Conservation (phyloP, 2,113 vertebrate genomes). For the Murina feae region DNA sequence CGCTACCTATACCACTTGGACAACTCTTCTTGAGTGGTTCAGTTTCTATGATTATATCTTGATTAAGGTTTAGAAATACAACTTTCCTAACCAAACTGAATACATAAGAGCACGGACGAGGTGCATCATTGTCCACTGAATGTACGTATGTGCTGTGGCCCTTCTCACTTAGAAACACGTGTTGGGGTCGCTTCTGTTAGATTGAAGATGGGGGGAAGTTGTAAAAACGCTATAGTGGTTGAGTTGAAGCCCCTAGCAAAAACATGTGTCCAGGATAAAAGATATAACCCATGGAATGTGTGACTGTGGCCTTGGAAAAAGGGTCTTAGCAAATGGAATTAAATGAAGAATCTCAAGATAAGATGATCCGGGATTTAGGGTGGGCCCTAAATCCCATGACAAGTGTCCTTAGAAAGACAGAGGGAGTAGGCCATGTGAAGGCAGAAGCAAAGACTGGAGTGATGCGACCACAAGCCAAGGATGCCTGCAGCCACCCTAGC, state of each 20-base stretch:
- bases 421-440: background rate
- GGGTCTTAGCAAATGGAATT: background rate
- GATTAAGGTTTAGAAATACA: background rate
- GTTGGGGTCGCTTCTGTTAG: background rate
- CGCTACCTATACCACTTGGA: background rate
- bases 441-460: fast-evolving
- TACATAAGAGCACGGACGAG: fast-evolving
- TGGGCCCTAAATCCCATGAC: background rate
- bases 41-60: background rate
- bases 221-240: fast-evolving
- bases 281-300: background rate
- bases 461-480: background rate
- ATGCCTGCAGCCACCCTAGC: background rate
- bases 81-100: background rate
- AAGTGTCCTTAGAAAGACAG: background rate
- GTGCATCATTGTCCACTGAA: fast-evolving
- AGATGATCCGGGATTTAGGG: background rate
- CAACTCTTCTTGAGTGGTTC: background rate
- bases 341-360: background rate
- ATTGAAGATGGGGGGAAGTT: fast-evolving
- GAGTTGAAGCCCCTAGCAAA: background rate
- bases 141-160: fast-evolving
- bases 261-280: background rate
- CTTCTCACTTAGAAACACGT: background rate
- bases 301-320: background rate